phyloP scores from a whole-genome alignment of 2,113 vertebrate genomes.

The Cyprinodon brontotheroides region DNA sequence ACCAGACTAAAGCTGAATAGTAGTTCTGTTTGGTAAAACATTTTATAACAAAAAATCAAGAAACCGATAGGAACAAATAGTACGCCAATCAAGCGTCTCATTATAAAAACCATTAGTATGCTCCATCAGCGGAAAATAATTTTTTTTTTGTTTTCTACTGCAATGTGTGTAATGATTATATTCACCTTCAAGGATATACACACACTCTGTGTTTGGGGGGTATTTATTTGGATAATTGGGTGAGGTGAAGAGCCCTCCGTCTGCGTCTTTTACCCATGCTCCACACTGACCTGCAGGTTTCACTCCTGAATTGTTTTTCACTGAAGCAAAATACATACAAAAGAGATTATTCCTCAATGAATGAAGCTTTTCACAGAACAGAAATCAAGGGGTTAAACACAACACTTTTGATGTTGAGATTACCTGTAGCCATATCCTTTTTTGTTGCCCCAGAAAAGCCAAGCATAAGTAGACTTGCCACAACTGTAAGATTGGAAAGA shows the following conservation, averaged over 20 bases:
- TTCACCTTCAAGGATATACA: constrained; percentile 99
- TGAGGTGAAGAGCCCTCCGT: constrained; percentile 96
- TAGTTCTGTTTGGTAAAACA: not conserved
- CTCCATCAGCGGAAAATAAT: not conserved
- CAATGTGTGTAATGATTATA: constrained; percentile 6
- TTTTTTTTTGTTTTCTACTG: not conserved
- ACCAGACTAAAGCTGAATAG: not conserved
- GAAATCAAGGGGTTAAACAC: constrained; percentile 1
- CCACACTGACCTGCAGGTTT: constrained; percentile 96
- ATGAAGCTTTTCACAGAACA: not conserved
- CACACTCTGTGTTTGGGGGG: constrained; percentile 94
- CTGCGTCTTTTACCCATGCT: constrained; percentile 95
- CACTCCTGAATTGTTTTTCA: constrained; percentile 90
- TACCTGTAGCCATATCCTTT: constrained; percentile 91
- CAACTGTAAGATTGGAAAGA: constrained; percentile 85
- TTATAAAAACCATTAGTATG: not conserved
- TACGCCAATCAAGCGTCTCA: not conserved
- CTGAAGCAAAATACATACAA: constrained; percentile 72
- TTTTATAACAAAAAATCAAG: not conserved
- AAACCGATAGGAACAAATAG: not conserved
- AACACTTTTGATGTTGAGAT: constrained; percentile 3
- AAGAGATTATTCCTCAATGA: constrained; percentile 20
- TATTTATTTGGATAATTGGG: constrained; percentile 99
- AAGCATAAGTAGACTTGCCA: constrained; percentile 98
- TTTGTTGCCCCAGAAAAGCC: constrained; percentile 95